Evolutionary conservation across 2,113 vertebrate genomes (phyloP).

Genomic region (Oplegnathus fasciatus): DNA sequence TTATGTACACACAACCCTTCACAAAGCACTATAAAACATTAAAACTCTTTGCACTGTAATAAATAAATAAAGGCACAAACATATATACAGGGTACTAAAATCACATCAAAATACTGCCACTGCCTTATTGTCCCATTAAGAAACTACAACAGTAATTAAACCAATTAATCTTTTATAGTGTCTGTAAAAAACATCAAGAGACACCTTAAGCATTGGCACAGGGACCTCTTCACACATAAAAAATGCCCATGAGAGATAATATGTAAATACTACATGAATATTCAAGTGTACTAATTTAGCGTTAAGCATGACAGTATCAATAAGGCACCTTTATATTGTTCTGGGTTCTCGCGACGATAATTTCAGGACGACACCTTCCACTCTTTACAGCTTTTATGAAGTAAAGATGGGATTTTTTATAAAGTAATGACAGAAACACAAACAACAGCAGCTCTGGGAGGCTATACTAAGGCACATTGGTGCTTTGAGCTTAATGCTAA

Average conservation of each 20-base stretch:
- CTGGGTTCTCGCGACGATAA: not conserved
- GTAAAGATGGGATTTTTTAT: not conserved
- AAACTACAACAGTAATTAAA: constrained; percentile 26
- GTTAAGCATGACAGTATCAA: constrained; percentile 25
- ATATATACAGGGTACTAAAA: constrained; percentile 53
- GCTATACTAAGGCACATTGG: not conserved
- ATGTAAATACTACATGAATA: constrained; percentile 51
- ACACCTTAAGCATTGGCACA: constrained; percentile 61
- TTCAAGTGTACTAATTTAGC: constrained; percentile 57
- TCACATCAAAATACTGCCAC: constrained; percentile 53
- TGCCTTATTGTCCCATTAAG: constrained; percentile 16
- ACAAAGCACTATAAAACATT: constrained; percentile 45
- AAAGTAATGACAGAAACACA: not conserved
- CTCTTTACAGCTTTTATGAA: constrained; percentile 5
- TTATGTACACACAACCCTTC: constrained; percentile 46
- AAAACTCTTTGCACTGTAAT: constrained; percentile 31
- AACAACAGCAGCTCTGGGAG: not conserved
- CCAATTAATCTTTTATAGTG: not conserved
- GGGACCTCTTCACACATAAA: constrained; percentile 8
- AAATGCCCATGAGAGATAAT: constrained; percentile 25
- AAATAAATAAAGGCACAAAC: constrained; percentile 74
- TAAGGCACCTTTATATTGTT: constrained; percentile 23
- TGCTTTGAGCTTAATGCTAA: constrained; percentile 12
- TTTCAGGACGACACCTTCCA: not conserved
- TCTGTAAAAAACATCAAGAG: constrained; percentile 18